Evolutionary conservation across 2,113 vertebrate species (phyloP).

Genomic region (Scolopax mira): DNA sequence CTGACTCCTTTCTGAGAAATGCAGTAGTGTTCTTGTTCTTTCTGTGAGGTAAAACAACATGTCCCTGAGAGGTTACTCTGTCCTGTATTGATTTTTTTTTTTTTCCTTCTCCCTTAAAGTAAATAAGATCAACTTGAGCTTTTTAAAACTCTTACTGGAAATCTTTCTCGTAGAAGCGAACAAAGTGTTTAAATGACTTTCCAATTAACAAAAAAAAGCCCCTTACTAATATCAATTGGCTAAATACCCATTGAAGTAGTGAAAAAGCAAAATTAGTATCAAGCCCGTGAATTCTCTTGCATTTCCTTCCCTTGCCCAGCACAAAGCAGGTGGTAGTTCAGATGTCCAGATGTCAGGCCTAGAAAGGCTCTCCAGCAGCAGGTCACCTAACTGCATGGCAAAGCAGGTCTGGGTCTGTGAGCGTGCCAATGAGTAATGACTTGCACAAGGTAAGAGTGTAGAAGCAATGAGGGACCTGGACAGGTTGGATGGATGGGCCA

Average conservation of each 20-base stretch:
- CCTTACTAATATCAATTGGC: neutral
- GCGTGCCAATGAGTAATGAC: accelerated
- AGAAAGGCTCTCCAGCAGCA: neutral
- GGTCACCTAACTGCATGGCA: accelerated
- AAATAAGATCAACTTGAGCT: neutral
- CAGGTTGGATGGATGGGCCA: too few species aligned
- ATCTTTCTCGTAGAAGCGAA: neutral
- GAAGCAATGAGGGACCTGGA: neutral
- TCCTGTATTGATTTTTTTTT: neutral
- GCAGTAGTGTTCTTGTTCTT: neutral
- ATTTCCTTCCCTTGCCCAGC: neutral
- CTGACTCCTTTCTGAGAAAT: neutral
- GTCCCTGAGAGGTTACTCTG: neutral
- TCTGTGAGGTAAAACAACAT: neutral
- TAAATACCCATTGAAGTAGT: neutral
- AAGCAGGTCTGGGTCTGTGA: neutral
- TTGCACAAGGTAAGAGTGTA: neutral
- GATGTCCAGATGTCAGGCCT: neutral
- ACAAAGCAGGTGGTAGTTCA: neutral
- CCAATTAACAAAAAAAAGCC: neutral
- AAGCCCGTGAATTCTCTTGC: neutral
- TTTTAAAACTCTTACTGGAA: neutral
- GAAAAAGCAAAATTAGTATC: neutral
- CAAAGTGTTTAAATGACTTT: neutral
- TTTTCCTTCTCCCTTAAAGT: neutral